Base-by-base conservation (phyloP, 2,113 vertebrate genomes). In the Empidonax alnorum region DNA sequence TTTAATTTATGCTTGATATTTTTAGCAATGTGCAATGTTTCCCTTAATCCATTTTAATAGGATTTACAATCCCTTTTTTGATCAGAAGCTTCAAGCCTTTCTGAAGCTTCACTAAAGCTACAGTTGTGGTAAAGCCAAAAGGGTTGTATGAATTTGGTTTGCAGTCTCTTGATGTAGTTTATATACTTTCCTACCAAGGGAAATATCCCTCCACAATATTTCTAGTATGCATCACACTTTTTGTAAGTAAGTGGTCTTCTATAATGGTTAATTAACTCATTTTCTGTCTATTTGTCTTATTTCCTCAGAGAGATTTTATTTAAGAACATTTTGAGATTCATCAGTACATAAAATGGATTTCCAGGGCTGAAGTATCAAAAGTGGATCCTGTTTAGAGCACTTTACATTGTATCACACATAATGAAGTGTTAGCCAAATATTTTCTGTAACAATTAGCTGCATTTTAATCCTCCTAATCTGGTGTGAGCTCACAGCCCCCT, bases 61-160 rank as follows among this genome's bases (percentile, higher is more conserved):
- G 96, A 95, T 97, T 97, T 97, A 35, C 65, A 93, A 33, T 76
- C 63, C 39, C 17, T 69, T 44, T 96, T 94, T 92, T 96, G 67
- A 97, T 97, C 47, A 82, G 88, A 66, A 93, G 58, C 47, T 90
- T 95, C 52, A 94, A 93, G 89, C 56, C 4, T 90, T 94, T 84
- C 74, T 83, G 91, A 84, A 65, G 93, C 76, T 78, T 91, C 46
- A 65, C 67, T 93, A 78, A 89, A 95, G 56, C 61, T 93, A n/a
- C 58, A 93, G 47, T 35, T 95, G 55, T 82, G 59, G 73, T 59
- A 71, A 96, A 91, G 75, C 68, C 87, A 92, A 59, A 91, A 81
- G 24, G 9, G 7, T 42, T 69, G 8, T 53, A 14, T 73, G 66
- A 87, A 79, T 95, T 76, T 84, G 53, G 28, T 35, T 89, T 6